These are phyloP conservation scores for Polyodon spathula DNA, from an alignment of 2,113 vertebrate genomes.

Conservation along the genomic window DNA sequence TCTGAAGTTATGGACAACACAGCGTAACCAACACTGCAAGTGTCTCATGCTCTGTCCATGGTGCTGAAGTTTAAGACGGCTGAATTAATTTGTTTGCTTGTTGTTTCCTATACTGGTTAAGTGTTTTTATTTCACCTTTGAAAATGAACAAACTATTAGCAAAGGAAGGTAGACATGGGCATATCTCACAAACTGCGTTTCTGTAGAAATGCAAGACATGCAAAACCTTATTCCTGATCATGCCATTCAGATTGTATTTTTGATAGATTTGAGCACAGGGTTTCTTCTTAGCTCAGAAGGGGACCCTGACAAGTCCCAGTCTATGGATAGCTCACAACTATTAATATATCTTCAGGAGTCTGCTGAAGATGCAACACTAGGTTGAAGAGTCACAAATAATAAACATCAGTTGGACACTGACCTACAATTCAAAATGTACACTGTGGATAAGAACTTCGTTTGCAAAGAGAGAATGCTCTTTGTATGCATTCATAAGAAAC, in stretches of 20 bases:
- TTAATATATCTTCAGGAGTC: slow-evolving; percentile 50
- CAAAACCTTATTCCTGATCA: no score
- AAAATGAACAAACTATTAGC: no score
- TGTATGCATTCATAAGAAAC: slow-evolving; percentile 4
- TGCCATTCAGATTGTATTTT: no score
- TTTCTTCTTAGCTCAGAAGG: slow-evolving; percentile 45
- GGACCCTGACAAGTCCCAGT: slow-evolving; percentile 34
- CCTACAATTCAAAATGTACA: slow-evolving; percentile 8
- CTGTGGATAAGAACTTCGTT: no score
- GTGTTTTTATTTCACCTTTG: no score
- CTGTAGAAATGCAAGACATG: no score
- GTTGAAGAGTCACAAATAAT: slow-evolving; percentile 64
- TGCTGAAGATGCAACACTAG: slow-evolving; percentile 55
- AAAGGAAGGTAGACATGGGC: no score
- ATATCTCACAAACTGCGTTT: no score
- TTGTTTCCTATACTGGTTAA: no score
- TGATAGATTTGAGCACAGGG: slow-evolving; percentile 25
- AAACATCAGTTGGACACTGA: slow-evolving; percentile 43
- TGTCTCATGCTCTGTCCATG: slow-evolving; percentile 24
- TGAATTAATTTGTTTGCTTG: slow-evolving; percentile 46
- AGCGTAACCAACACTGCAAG: slow-evolving; percentile 12
- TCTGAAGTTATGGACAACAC: neutral
- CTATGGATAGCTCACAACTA: slow-evolving; percentile 45
- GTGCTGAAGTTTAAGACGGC: slow-evolving; percentile 28
- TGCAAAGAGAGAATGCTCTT: slow-evolving; percentile 10